Base-by-base conservation (phyloP, 2,113 vertebrate genomes). In the Rhabdomys dilectus region DNA sequence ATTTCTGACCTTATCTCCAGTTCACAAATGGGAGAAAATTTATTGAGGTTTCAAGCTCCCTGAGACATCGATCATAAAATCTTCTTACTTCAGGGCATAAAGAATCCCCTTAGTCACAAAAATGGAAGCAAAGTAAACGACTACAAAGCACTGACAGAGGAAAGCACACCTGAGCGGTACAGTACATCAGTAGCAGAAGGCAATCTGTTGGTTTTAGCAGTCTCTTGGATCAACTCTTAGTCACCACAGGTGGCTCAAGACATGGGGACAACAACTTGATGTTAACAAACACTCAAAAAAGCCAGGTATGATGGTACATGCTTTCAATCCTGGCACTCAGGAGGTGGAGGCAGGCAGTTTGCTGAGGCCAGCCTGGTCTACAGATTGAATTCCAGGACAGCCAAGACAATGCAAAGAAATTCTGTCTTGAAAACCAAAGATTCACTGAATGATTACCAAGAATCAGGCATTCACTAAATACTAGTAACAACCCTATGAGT, bases 191-290 rank as follows among this genome's bases (percentile, higher is more conserved):
- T 4, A 53, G 10, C 13, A 85, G 29, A 89, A 24, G 45, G 60
- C 42, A 5, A 3, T 13, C 39, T 5, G 1, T 48, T 94, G 62
- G 66, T 53, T 36, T 68, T 5, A 87, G n/a, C 17, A n/a, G 39
- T 39, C n/a, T 89, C 72, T 53, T 93, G 9, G 58, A 97, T 39
- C 73, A 66, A 53, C 31, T 29, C 24, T 82, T 89, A 39, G 91
- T 76, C 42, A 89, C n/a, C 53, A 64, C 15, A 73, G 48, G 60
- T 86, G 34, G 34, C 48, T 29, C 64, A 80, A 84, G 16, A 42
- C 45, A 85, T 3, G 1, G 13, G 3, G 51, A 89, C 24, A 72
- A 72, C 16, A 56, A 80, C 53, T 39, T 68, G 5, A 91, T 68
- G 62, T 45, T 48, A 88, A 64, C 0, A 66, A 62, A 84, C 11